Conservation (phyloP, 2,113 vertebrate genomes). For the Hiodon tergisus region DNA sequence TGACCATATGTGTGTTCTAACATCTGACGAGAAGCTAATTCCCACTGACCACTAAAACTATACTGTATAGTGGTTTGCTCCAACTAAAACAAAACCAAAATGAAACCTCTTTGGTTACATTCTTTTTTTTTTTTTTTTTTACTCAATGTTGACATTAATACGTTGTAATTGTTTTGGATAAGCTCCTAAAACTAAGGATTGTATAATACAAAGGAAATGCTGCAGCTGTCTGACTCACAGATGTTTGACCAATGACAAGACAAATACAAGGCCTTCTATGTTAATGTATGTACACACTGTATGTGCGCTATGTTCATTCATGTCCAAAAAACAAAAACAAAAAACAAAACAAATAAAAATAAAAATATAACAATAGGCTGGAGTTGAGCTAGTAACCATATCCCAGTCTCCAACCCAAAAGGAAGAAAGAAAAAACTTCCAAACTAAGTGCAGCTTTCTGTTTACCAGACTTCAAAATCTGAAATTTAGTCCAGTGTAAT, state of each 20-base stretch:
- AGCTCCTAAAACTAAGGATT: background rate
- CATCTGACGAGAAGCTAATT: conserved; percentile 6
- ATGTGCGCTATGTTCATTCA: too few species aligned
- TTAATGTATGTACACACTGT: background rate
- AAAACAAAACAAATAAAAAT: background rate
- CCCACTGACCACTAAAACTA: conserved; percentile 10
- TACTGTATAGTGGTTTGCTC: background rate
- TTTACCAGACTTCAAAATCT: conserved; percentile 8
- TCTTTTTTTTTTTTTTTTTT: background rate
- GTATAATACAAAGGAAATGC: background rate
- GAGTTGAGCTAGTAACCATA: too few species aligned
- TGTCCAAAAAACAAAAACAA: too few species aligned
- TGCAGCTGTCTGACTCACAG: background rate
- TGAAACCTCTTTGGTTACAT: background rate
- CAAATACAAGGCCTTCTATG: background rate
- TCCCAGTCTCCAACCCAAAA: background rate
- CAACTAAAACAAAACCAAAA: conserved; percentile 9
- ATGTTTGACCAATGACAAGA: background rate
- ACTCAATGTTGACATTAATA: background rate
- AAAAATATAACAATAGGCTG: background rate
- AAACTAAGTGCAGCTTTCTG: background rate
- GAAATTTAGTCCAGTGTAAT: conserved; percentile 11
- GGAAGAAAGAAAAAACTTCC: background rate
- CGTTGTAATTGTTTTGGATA: background rate
- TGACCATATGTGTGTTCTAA: background rate